A percentile compares a stretch with the other conserved stretches of the same genome.
Conservation (phyloP, 2,797 vertebrate species). For the Danio tinwini region DNA sequence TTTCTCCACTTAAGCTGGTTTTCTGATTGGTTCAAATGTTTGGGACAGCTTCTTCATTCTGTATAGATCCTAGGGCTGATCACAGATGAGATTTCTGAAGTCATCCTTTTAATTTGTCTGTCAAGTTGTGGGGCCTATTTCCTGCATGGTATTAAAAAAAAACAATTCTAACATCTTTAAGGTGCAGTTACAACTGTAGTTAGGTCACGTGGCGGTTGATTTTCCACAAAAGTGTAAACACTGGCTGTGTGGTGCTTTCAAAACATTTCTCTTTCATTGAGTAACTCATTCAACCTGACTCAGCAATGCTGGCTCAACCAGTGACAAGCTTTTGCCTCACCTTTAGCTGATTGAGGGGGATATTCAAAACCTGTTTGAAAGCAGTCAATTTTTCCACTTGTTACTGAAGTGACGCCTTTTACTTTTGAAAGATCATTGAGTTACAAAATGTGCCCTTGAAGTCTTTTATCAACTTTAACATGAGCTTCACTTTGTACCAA, state of each 20-base stretch:
- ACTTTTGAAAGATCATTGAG: not conserved
- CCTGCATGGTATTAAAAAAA: not conserved
- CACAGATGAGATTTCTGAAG: not conserved
- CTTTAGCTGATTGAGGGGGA: not conserved
- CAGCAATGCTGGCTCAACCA: not conserved
- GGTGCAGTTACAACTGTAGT: not conserved
- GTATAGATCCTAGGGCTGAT: not conserved
- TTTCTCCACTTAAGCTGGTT: not conserved
- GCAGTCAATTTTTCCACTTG: not conserved
- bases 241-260: not conserved
- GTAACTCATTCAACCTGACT: not conserved
- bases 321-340: not conserved
- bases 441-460: too few species aligned
- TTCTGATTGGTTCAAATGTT: slow-evolving; percentile 3
- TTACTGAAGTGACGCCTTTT: not conserved
- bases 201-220: not conserved
- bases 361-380: not conserved
- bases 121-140: not conserved
- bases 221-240: not conserved
- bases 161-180: not conserved
- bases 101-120: not conserved
- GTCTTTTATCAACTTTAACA: not conserved
- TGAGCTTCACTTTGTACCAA: not conserved
- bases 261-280: slow-evolving; percentile 3
- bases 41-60: not conserved